Percentiles rank a stretch among this genome's conserved stretches.
Evolutionary conservation across 2,888 invertebrate genomes (phyloP).

Genomic region (Drosophila limbata): DNA sequence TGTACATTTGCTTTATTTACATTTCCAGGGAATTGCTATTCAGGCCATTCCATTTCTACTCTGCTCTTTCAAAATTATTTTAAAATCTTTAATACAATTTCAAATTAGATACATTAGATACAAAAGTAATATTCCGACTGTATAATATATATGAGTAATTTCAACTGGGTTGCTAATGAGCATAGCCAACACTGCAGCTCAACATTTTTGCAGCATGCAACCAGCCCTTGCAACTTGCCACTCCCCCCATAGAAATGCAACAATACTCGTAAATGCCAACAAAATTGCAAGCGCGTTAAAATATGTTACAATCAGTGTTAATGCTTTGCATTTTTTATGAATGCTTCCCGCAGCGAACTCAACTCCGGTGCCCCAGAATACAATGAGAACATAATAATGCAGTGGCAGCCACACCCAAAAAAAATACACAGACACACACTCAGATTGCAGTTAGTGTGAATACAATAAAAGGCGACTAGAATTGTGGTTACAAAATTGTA

Average conservation of each 20-base stretch:
- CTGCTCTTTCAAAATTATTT: not conserved
- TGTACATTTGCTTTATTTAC: too few species aligned
- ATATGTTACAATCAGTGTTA: slow-evolving; percentile 78
- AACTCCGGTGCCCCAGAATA: slow-evolving; percentile 29
- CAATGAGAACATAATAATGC: slow-evolving; percentile 62
- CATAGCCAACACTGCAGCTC: slow-evolving; percentile 18
- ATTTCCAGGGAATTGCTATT: too few species aligned
- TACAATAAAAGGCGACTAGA: slow-evolving; percentile 67
- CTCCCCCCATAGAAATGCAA: slow-evolving; percentile 25
- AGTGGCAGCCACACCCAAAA: slow-evolving; percentile 30
- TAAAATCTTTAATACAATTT: not conserved
- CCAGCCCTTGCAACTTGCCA: not conserved
- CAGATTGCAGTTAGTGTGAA: slow-evolving; percentile 36
- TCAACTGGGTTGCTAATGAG: slow-evolving; percentile 50
- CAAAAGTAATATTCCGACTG: not conserved
- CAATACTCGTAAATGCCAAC: slow-evolving; percentile 55
- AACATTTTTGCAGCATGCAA: not conserved
- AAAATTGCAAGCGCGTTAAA: slow-evolving; percentile 60
- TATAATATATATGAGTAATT: slow-evolving; percentile 13
- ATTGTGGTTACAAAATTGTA: slow-evolving; percentile 58
- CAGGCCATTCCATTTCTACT: not conserved
- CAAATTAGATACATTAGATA: not conserved
- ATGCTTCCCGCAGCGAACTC: slow-evolving; percentile 57
- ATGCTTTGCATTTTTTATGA: slow-evolving; percentile 75
- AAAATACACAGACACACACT: slow-evolving; percentile 11